Base-by-base conservation (phyloP, 2,797 vertebrate species). In the Cephalopachus bancanus region DNA sequence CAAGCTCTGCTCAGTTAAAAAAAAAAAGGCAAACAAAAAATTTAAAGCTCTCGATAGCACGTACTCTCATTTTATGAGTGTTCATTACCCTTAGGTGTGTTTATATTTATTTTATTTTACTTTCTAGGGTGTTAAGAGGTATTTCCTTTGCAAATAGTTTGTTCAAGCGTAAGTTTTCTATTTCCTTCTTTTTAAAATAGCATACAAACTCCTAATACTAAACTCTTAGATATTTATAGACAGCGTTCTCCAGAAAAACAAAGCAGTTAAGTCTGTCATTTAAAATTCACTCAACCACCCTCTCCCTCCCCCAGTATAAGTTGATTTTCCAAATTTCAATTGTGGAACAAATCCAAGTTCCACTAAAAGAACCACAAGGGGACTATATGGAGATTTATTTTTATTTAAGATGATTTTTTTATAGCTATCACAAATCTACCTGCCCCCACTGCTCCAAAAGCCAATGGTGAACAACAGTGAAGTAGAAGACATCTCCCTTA, bases 121-220 rank as follows among this genome's bases (percentile, higher is more conserved):
- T 87, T 60, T 89, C 11, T 62, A 79, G 7, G 37, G 4, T 92
- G 14, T 69, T 83, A 88, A 81, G 44, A 93, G 71, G 4, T 88
- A 60, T 83, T 91, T 94, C 78, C 37, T 92, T 89, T 93, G 19
- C 37, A 76, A 71, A 85, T 9, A 69, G 6, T 76, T 85, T 72
- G 10, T 75, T 71, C 51, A 69, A 15, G 74, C 87, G 19, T 86
- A 69, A 79, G 53, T 59, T 86, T 67, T 91, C 10, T 83, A 17
- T 55, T 59, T 89, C 37, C 55, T 69, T 57, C 84, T 89, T 93
- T 92, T 64, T 59, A 95, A 75, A 93, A 89, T 62, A n/a, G 33
- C 10, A 8, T 57, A 75, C 14, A 80, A 89, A 93, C n/a, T 30
- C 44, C 67, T 84, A 84, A 85, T 19, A 30, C 19, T 83, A 44